These are phyloP conservation scores for Ormyrus thymus DNA, from an alignment of 2,888 invertebrate genomes.

Conservation along the genomic window DNA sequence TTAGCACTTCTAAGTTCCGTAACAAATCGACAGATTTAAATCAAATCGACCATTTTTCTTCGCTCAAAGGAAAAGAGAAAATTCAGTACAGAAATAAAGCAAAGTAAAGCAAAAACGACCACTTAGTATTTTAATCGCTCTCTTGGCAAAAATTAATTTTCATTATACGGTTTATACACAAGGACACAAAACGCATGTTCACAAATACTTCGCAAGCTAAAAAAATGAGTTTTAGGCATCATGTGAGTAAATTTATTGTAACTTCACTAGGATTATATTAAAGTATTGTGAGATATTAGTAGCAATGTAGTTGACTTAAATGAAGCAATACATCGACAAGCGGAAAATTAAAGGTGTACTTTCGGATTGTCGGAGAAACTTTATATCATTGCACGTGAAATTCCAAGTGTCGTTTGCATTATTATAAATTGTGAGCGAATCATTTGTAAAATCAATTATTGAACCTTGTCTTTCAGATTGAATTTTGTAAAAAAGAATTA, in stretches of 20 bases:
- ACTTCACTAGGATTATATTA: constrained; percentile 21
- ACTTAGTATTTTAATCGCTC: constrained; percentile 32
- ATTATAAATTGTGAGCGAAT: constrained; percentile 40
- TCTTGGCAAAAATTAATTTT: constrained; percentile 16
- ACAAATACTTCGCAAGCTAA: too few species aligned
- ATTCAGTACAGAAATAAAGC: too few species aligned
- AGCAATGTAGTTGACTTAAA: constrained; percentile 46
- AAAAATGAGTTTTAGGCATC: constrained; percentile 17
- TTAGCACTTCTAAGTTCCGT: constrained; percentile 68
- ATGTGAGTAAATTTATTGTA: constrained; percentile 22
- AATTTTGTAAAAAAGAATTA: constrained; percentile 41
- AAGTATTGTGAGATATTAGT: constrained; percentile 37
- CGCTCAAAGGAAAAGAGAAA: constrained; percentile 21
- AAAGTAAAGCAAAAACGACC: constrained; percentile 29
- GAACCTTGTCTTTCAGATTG: constrained; percentile 51
- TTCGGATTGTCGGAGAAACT: constrained; percentile 34
- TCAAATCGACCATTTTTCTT: constrained; percentile 51
- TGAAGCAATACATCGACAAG: constrained; percentile 50
- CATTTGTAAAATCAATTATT: constrained; percentile 49
- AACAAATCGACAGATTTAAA: constrained; percentile 50
- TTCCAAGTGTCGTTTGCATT: constrained; percentile 31
- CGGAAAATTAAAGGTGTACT: constrained; percentile 19
- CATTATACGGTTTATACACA: neutral
- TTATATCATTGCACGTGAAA: constrained; percentile 33
- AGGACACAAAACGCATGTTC: neutral